Percentiles rank a stretch among this genome's conserved stretches.
These are phyloP conservation scores for Denticeps clupeoides DNA, from an alignment of 2,797 vertebrate genomes.

Conservation along the genomic window DNA sequence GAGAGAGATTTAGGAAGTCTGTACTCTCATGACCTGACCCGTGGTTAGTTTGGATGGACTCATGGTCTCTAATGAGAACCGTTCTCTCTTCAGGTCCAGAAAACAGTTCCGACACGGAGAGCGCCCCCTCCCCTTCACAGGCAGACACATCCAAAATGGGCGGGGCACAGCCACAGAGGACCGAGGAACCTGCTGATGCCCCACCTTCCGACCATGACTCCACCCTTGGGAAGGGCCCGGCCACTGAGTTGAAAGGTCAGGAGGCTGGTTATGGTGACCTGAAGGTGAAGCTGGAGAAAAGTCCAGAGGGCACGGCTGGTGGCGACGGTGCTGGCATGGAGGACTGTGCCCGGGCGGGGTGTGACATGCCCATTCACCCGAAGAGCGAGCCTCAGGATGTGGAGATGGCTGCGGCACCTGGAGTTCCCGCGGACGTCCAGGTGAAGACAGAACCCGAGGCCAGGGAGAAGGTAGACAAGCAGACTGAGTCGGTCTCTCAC, in stretches of 20 bases:
- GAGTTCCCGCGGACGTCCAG: constrained; percentile 61
- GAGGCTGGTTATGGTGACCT: constrained; percentile 62
- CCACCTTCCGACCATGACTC: constrained; percentile 56
- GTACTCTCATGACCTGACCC: constrained; percentile 1
- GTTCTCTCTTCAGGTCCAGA: constrained; percentile 68
- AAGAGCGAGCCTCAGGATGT: constrained; percentile 77
- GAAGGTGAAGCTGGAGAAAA: constrained; percentile 71
- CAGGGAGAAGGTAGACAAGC: constrained; percentile 78
- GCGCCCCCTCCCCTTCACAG: constrained; percentile 90
- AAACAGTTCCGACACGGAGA: constrained; percentile 98
- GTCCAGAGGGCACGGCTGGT: constrained; percentile 58
- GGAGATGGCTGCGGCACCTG: constrained; percentile 55
- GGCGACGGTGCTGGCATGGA: constrained; percentile 59
- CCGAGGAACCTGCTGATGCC: constrained; percentile 45
- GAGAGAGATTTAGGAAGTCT: neutral
- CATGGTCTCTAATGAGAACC: too few relatives aligned
- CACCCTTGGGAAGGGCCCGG: constrained; percentile 37
- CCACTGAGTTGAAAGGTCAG: constrained; percentile 50
- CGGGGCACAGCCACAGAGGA: constrained; percentile 53
- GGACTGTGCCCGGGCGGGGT: constrained; percentile 47
- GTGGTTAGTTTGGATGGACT: too few relatives aligned
- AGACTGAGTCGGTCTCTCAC: constrained; percentile 51
- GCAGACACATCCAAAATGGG: constrained; percentile 71
- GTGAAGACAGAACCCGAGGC: constrained; percentile 80
- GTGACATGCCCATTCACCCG: constrained; percentile 62